These are phyloP conservation scores for Lochmaea capreae DNA, from an alignment of 2,888 invertebrate species.

Conservation along the genomic window DNA sequence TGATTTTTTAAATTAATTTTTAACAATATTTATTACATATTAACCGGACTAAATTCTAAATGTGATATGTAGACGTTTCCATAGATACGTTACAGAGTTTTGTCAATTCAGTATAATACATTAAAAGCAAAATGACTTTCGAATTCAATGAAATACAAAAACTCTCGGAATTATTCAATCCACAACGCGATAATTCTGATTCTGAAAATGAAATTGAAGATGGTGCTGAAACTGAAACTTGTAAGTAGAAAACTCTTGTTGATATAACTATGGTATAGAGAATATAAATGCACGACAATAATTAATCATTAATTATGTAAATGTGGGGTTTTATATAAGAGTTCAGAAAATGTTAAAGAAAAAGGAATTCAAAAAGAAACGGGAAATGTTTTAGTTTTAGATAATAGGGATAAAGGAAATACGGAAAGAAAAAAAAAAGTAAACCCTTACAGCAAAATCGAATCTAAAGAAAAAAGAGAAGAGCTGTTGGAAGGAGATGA, in stretches of 20 bases:
- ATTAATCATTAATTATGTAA: no score
- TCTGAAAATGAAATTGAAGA: constrained; percentile 57
- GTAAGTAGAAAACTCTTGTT: neutral
- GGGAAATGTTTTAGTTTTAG: neutral
- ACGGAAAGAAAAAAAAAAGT: constrained; percentile 47
- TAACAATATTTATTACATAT: no score
- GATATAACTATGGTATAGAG: no score
- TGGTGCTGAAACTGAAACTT: constrained; percentile 27
- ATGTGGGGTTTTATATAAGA: no score
- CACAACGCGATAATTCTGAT: constrained; percentile 54
- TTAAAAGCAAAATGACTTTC: constrained; percentile 21
- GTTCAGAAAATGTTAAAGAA: no score
- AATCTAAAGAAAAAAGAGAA: constrained; percentile 42
- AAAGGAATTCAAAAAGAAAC: no score
- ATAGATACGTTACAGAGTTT: constrained; percentile 19
- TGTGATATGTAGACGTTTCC: constrained; percentile 9
- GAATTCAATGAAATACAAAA: constrained; percentile 58
- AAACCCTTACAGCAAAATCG: constrained; percentile 60
- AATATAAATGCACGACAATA: no score
- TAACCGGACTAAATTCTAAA: neutral
- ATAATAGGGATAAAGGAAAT: neutral
- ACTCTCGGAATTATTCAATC: constrained; percentile 60
- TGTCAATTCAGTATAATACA: constrained; percentile 16
- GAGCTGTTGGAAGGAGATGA: constrained; percentile 68
- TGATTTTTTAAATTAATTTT: no score